Conservation (phyloP, 2,113 vertebrate species). For the Lethenteron camtschaticum region DNA sequence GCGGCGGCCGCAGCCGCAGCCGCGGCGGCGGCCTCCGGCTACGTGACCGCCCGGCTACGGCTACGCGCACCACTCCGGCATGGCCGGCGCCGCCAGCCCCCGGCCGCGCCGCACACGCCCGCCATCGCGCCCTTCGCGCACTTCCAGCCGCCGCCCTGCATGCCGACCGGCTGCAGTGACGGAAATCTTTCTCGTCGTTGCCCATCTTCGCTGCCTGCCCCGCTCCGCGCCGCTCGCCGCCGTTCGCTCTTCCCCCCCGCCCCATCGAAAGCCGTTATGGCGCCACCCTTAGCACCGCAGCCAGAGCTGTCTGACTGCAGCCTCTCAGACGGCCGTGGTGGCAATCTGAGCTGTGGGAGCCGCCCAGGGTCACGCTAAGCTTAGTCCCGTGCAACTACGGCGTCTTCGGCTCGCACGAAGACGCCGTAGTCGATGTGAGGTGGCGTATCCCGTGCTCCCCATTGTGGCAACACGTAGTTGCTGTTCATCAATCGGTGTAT, state of each 20-base stretch:
- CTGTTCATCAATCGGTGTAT: too few relatives aligned
- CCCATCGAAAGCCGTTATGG: not conserved
- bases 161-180: conserved; percentile 1
- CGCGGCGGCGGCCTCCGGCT: not conserved
- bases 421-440: too few relatives aligned
- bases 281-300: too few relatives aligned
- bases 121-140: not conserved
- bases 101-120: not conserved
- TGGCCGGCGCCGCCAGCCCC: not conserved
- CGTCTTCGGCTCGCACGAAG: too few relatives aligned
- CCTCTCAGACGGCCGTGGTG: too few relatives aligned
- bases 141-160: not conserved
- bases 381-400: too few relatives aligned
- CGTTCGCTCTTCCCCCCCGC: not conserved
- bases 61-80: not conserved
- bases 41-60: conserved; percentile 3
- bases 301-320: too few relatives aligned
- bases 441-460: too few relatives aligned
- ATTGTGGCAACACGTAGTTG: too few relatives aligned
- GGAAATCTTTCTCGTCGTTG: not conserved
- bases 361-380: too few relatives aligned
- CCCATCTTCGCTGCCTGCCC: not conserved
- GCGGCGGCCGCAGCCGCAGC: not conserved
- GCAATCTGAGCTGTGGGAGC: too few relatives aligned
- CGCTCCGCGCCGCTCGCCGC: not conserved